Base-by-base conservation (phyloP, 2,113 vertebrate genomes). In the Rhagologus leucostigma region DNA sequence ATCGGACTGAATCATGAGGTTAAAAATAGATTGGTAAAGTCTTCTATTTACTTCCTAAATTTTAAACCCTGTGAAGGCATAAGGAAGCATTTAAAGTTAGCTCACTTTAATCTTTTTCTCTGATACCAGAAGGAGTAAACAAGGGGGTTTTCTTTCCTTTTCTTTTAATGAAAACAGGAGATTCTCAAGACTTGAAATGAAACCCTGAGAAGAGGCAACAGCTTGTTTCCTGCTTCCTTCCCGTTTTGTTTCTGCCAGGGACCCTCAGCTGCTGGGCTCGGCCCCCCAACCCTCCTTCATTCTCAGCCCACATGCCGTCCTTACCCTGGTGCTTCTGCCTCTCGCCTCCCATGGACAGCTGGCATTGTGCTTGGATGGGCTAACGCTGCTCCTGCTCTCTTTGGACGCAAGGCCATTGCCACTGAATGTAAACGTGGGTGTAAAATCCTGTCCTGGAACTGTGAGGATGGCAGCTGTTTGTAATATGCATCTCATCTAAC, bases 221-320 rank as follows among this genome's bases (percentile, higher is more conserved):
- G 65, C 68, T 59, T 39, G 44, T 83, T 96, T 95, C 92, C 92
- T 92, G 64, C 79, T 84, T 94, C 93, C 88, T 95, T 95, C 79
- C 79, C 1, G 0, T 33, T 41, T 52, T 79, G 57, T 71, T 93
- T 60, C 76, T 94, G 79, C 46, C 56, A 64, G 67, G 33, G 49
- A 47, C 71, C 27, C 79, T 80, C 71, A 76, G 67, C 75, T 69
- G 15, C 6, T 23, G 50, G 64, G 32, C 59, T 67, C 4, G 3
- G 26, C 8, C 67, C 49, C 39, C 39, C 2, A 6, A 4, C 32
- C 23, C 29, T 69, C 35, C 75, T 21, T 37, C 52, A 47, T 23
- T 32, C 15, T 46, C 55, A 76, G 49, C 68, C 23, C 49, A 46
- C 35, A n/a, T 6, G 0, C 44, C 42, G 12, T 23, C 44, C 59